phyloP scores from a whole-genome alignment of 2,113 vertebrate genomes.

The Phoxinus phoxinus region DNA sequence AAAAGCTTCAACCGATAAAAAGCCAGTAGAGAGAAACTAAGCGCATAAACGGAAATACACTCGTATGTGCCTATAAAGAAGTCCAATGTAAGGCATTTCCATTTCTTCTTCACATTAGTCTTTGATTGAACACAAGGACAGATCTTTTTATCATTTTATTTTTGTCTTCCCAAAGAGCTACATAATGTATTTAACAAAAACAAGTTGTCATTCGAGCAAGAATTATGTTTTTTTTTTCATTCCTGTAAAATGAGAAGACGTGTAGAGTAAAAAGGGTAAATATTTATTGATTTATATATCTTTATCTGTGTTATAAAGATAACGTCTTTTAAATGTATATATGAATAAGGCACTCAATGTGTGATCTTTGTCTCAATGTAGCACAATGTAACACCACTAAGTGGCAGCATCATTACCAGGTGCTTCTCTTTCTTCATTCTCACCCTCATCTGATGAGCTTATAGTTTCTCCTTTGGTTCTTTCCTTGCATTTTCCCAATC shows the following conservation, averaged over 20 bases:
- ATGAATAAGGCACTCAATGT: slow-evolving; percentile 4
- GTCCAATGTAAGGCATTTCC: background rate
- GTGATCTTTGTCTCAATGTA: slow-evolving; percentile 7
- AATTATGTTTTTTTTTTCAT: background rate
- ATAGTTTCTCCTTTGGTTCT: background rate
- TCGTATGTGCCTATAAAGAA: background rate
- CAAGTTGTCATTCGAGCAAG: background rate
- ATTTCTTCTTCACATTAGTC: background rate
- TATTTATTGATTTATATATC: slow-evolving; percentile 44
- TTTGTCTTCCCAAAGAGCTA: background rate
- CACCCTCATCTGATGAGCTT: slow-evolving; percentile 36
- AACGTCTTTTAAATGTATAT: background rate
- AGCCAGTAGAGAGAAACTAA: background rate
- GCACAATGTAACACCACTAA: slow-evolving; percentile 67
- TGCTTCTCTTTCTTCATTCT: background rate
- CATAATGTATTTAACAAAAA: background rate
- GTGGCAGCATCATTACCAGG: slow-evolving; percentile 71
- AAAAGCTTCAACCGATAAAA: background rate
- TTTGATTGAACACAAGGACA: background rate
- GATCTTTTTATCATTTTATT: background rate
- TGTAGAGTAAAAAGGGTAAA: background rate
- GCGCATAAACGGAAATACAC: background rate
- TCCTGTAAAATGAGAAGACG: background rate
- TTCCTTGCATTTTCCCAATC: background rate
- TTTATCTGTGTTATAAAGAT: slow-evolving; percentile 4